Percentiles rank a stretch among this genome's conserved stretches.
phyloP scores from a whole-genome alignment of 2,113 vertebrate genomes.

The Ophiodon elongatus region DNA sequence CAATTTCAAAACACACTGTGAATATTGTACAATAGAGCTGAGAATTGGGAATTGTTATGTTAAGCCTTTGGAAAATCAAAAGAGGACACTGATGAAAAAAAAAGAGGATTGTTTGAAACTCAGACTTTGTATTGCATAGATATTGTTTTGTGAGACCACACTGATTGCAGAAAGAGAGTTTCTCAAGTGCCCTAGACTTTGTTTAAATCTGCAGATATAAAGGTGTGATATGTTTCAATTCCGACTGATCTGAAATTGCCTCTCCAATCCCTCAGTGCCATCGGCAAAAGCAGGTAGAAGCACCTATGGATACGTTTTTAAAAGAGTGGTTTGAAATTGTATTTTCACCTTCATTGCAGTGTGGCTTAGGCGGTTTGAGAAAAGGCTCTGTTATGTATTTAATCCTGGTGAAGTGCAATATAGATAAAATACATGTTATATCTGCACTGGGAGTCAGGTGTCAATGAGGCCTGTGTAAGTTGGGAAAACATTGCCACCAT shows the following conservation, averaged over 20 bases:
- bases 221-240: constrained; percentile 30
- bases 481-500: constrained; percentile 11
- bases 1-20: background rate
- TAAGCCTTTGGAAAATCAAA: background rate
- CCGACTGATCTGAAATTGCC: constrained; percentile 55
- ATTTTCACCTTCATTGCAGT: constrained; percentile 23
- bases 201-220: constrained; percentile 22
- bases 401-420: constrained; percentile 25
- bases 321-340: constrained; percentile 31
- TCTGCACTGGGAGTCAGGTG: background rate
- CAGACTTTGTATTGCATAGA: background rate
- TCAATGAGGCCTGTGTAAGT: constrained; percentile 9
- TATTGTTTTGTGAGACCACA: background rate
- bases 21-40: background rate
- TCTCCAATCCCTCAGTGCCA: constrained; percentile 12
- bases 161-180: background rate
- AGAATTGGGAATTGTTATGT: background rate
- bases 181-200: constrained; percentile 1
- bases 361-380: background rate
- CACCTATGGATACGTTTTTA: constrained; percentile 21
- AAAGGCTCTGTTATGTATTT: constrained; percentile 21
- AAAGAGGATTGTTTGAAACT: background rate
- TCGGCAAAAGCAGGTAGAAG: constrained; percentile 14
- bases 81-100: background rate
- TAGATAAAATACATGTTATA: constrained; percentile 28